Percentiles rank a stretch among this genome's conserved stretches.
Conservation (phyloP, 2,888 invertebrate genomes). For the Microctonus brassicae region DNA sequence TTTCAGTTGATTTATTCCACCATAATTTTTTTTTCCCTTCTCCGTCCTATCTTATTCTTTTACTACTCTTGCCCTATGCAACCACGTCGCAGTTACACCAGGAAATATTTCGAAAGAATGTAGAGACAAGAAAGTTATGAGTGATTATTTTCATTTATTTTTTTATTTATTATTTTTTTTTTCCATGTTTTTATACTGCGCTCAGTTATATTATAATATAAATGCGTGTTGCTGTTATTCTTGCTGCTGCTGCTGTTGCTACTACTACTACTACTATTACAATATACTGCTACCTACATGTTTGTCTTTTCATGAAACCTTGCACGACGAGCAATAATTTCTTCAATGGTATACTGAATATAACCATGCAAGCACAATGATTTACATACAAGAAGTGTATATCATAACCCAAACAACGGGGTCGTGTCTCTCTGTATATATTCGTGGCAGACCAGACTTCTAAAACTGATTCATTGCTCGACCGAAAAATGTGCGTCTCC, state of each 20-base stretch:
- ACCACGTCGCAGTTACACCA: neutral
- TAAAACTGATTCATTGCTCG: conserved; percentile 65
- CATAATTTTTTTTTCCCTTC: conserved; percentile 9
- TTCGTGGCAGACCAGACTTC: conserved; percentile 56
- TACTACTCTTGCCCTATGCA: neutral
- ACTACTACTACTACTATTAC: no score
- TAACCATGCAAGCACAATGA: conserved; percentile 46
- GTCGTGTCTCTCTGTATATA: conserved; percentile 45
- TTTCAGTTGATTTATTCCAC: conserved; percentile 22
- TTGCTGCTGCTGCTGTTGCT: no score
- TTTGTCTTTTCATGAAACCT: conserved; percentile 7
- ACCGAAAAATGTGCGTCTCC: conserved; percentile 33
- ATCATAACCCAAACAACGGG: conserved; percentile 63
- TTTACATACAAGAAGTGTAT: conserved; percentile 62
- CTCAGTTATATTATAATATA: neutral
- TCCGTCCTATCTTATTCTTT: neutral
- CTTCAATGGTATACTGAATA: conserved; percentile 23
- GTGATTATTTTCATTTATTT: neutral
- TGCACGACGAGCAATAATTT: conserved; percentile 28
- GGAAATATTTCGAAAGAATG: neutral
- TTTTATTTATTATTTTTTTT: neutral
- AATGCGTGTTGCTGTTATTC: neutral
- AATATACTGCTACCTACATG: neutral
- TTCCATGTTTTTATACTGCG: neutral
- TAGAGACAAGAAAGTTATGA: conserved; percentile 1